Evolutionary conservation across 92 coral and sea anemone species (phyloP), one percentile per base, ranked within the genome.

Genomic region (Muricea muricata): DNA sequence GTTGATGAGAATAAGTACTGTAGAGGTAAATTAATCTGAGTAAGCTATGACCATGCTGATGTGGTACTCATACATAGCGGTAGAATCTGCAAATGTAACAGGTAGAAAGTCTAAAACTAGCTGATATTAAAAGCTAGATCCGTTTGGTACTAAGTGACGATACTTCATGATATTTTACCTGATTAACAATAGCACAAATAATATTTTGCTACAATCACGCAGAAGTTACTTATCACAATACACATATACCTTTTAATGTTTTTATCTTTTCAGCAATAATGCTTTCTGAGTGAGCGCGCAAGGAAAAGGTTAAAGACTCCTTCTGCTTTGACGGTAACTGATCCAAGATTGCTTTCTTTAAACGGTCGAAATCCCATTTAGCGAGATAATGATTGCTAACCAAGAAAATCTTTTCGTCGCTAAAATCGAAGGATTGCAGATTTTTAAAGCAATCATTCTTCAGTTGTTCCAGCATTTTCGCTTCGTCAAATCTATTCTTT

Each of bases 341-440:
- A 72, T 82, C 86, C 2, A 82, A 40, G 75, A 82, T 82, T 23
- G 81, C 81, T 20, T 70, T 50, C 32, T 71, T 75, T 10, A 84
- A 74, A 17, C 84, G 88, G 14, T 21, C 73, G 21, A 84, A 84
- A 2, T 84, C 88, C 88, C 88, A 84, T 48, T 26, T 75, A 12
- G 5, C n/a, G 3, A 61, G 75, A n/a, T 54, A 0, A 24, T 50
- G 84, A 46, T 75, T 84, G 58, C 88, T 84, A 7, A 75, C 75
- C 75, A 74, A 32, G 37, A 75, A 84, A 23, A 84, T 42, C 46
- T 82, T 34, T 6, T 84, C 13, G 10, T 54, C 40, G 30, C 30
- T 20, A 24, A 23, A 28, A 24, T 54, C 18, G 1, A 57, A 29
- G 32, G 35, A 60, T 20, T 2, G 33, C 25, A 75, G 55, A 23